Evolutionary conservation across 2,113 vertebrate genomes (phyloP), one percentile per base, ranked within the genome.

Genomic region (Crypturellus undulatus): DNA sequence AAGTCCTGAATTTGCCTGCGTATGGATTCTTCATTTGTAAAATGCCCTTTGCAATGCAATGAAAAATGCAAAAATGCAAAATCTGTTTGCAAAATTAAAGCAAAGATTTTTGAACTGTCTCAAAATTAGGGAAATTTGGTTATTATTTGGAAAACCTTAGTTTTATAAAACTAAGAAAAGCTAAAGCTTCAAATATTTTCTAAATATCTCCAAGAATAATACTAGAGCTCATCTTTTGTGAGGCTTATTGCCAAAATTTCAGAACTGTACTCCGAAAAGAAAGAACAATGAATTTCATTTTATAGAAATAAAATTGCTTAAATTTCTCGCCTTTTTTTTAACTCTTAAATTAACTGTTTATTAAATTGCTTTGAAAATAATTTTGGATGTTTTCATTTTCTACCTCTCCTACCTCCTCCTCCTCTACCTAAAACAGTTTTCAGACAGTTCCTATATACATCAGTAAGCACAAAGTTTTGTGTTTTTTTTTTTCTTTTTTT

Each of bases 251-350:
- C 4, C 6, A 87, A 80, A 58, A 77, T 42, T 71, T 80, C 32
- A 63, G 9, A 70, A 42, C 3, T 24, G 3, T 17, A 52, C 7
- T n/a, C 16, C 8, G 8, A 3, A 86, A 84, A 70, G 8, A 49
- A 60, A 34, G 8, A 62, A 4, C 1, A 65, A 79, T 70, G 25
- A 12, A 5, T 60, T 8, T 9, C 0, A 25, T 75, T 70, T 45
- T n/a, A 30, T 24, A 60, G 26, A 56, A 85, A 89, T 45, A 54
- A 73, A 77, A 51, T 9, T 56, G 17, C 14, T 69, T 70, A 69
- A 36, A 70, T 76, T 54, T 56, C 12, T 77, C 12, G n/a, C n/a
- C n/a, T 8, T 30, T 6, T 62, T 77, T 22, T 51, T 38, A 7
- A 32, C 24, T 3, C 67, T 80, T 45, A 21, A 80, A 45, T 38